Percentiles rank a stretch among this genome's conserved stretches.
Evolutionary conservation across 1,140 invertebrate species (phyloP).

Genomic region (Colletes latitarsis): DNA sequence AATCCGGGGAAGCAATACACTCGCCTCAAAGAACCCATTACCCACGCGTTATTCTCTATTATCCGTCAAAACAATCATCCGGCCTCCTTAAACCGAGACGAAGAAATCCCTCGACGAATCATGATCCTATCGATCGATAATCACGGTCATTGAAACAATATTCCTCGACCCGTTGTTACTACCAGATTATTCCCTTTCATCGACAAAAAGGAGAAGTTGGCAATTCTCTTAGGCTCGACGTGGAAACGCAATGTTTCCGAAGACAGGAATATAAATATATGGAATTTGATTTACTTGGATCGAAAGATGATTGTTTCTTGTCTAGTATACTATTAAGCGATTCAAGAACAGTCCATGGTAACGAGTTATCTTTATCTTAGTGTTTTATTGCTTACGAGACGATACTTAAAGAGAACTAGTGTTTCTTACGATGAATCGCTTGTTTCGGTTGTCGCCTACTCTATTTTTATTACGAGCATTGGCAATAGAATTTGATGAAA

Average conservation of each 20-base stretch:
- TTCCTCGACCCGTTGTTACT: conserved; percentile 28
- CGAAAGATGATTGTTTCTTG: too few relatives aligned
- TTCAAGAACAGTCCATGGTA: too few relatives aligned
- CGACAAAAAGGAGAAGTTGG: not conserved
- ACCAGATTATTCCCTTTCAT: not conserved
- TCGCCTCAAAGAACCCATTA: conserved; percentile 45
- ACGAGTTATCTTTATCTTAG: too few relatives aligned
- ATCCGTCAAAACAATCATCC: conserved; percentile 50
- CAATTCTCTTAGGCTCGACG: not conserved
- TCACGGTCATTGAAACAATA: conserved; percentile 53
- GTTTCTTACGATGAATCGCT: too few relatives aligned
- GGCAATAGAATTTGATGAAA: too few relatives aligned
- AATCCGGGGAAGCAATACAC: not conserved
- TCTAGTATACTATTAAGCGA: too few relatives aligned
- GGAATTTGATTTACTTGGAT: too few relatives aligned
- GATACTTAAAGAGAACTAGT: too few relatives aligned
- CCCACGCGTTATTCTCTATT: conserved; percentile 42
- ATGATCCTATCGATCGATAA: conserved; percentile 58
- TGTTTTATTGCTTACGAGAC: too few relatives aligned
- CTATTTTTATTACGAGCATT: too few relatives aligned
- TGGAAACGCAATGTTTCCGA: conserved; percentile 31
- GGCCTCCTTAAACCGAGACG: conserved; percentile 34
- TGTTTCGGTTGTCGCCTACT: too few relatives aligned
- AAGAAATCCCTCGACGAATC: conserved; percentile 28
- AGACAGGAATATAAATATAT: not conserved